Percentiles rank a stretch among this genome's conserved stretches.
Evolutionary conservation across 2,888 invertebrate genomes (phyloP).

Genomic region (Buathra laborator): DNA sequence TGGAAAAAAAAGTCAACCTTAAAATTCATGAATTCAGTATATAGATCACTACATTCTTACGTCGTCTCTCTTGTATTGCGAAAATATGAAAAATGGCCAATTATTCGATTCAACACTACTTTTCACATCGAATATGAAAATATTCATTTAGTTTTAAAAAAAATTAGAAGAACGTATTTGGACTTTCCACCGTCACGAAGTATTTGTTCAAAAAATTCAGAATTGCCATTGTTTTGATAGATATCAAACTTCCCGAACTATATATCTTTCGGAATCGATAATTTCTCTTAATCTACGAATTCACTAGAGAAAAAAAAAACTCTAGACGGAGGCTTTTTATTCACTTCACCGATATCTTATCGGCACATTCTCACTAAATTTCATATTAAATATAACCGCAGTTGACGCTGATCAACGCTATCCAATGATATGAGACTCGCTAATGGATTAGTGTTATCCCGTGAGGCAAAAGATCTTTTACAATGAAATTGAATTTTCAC

Average conservation of each 20-base stretch:
- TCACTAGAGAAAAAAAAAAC: not conserved
- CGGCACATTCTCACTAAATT: constrained; percentile 38
- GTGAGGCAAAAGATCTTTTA: not conserved
- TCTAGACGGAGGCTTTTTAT: not conserved
- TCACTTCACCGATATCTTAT: constrained; percentile 17
- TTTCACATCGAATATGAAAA: not conserved
- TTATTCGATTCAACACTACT: not conserved
- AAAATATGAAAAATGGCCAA: not conserved
- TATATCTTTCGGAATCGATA: not conserved
- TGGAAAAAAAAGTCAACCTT: not conserved
- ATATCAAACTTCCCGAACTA: not conserved
- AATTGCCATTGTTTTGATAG: not conserved
- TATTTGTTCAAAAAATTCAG: not conserved
- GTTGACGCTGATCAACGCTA: constrained; percentile 37
- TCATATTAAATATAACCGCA: constrained; percentile 18
- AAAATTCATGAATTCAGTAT: not conserved
- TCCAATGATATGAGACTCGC: constrained; percentile 46
- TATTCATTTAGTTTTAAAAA: not conserved
- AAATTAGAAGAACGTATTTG: not conserved
- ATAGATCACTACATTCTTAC: not conserved
- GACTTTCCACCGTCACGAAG: not conserved
- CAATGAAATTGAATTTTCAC: constrained; percentile 3
- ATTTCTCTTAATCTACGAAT: not conserved
- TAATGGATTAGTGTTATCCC: constrained; percentile 8
- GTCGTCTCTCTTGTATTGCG: no score